Evolutionary conservation across 2,797 vertebrate species (phyloP).

Genomic region (Acanthiza pusilla): DNA sequence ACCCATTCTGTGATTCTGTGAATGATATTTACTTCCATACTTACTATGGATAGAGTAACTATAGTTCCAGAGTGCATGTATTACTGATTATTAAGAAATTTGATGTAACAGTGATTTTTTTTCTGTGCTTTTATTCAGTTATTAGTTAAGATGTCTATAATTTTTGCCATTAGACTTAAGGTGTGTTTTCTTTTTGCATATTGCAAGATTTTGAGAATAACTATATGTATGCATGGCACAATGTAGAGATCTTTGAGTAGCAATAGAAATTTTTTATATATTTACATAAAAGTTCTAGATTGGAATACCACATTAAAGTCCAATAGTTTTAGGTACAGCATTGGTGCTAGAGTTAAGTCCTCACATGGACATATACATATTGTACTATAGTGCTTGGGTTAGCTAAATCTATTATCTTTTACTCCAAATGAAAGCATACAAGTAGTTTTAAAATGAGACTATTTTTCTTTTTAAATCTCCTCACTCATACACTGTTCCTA

Average conservation of each 20-base stretch:
- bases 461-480: not conserved
- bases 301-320: too few relatives aligned
- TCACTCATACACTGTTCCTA: not conserved
- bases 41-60: not conserved
- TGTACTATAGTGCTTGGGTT: too few relatives aligned
- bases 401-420: not conserved
- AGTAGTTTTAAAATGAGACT: not conserved
- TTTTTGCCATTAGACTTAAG: not conserved
- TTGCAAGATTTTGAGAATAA: too few relatives aligned
- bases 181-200: too few relatives aligned
- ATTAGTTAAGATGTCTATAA: not conserved
- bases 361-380: too few relatives aligned
- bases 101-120: not conserved
- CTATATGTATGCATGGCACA: too few relatives aligned
- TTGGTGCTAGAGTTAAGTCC: too few relatives aligned
- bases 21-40: not conserved
- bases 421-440: not conserved
- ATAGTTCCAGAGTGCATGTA: not conserved
- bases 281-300: too few relatives aligned
- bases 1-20: not conserved
- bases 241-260: too few relatives aligned
- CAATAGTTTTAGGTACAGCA: too few relatives aligned
- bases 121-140: not conserved
- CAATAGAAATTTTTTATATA: too few relatives aligned
- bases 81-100: not conserved